phyloP scores from a whole-genome alignment of 2,797 vertebrate species.

The Dendrocincla fuliginosa region DNA sequence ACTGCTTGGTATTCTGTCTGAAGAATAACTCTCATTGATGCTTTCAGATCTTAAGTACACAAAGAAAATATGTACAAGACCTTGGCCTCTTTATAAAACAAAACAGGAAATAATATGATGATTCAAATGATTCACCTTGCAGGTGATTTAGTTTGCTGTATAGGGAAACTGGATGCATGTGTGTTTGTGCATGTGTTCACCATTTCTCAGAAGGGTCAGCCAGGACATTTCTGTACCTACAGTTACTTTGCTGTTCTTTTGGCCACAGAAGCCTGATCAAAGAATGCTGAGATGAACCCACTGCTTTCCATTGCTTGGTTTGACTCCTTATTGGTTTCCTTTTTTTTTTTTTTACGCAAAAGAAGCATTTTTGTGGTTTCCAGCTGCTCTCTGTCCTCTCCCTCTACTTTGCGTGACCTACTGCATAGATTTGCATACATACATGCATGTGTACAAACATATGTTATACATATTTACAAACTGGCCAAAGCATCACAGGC shows the following conservation, averaged over 20 bases:
- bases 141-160: background rate
- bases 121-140: background rate
- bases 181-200: background rate
- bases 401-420: background rate
- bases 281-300: background rate
- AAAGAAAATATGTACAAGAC: background rate
- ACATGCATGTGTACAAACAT: background rate
- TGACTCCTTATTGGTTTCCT: background rate
- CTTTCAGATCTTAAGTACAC: background rate
- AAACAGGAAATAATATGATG: background rate
- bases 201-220: background rate
- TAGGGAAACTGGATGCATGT: background rate
- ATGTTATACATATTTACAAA: background rate
- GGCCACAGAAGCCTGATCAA: background rate
- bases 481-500: background rate
- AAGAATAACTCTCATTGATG: background rate
- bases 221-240: background rate
- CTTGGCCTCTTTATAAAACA: background rate
- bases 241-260: background rate
- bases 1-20: background rate
- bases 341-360: background rate
- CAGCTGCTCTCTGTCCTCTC: background rate
- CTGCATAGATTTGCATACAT: background rate
- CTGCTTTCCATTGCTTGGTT: background rate
- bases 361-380: background rate